A percentile compares a stretch with the other conserved stretches of the same genome.
These are phyloP conservation scores for Caenorhabditis macrosperma DNA, from an alignment of 2,888 invertebrate genomes.

Conservation along the genomic window DNA sequence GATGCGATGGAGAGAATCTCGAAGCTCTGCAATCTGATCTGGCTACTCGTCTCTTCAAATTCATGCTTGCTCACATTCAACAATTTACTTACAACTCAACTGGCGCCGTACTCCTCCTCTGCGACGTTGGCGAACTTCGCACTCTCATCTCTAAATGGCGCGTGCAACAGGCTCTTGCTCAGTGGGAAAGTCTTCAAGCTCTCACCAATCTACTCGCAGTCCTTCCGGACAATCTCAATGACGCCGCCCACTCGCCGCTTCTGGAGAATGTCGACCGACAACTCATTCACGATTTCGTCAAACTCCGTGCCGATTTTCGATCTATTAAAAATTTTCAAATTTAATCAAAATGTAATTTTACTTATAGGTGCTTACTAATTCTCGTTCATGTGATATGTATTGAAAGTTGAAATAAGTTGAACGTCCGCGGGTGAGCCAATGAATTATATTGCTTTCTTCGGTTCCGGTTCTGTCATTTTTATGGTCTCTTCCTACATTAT, in stretches of 20 bases:
- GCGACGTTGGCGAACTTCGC: slow-evolving; percentile 95
- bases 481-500: background rate
- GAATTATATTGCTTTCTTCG: slow-evolving; percentile 17
- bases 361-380: background rate
- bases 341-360: slow-evolving; percentile 1
- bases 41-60: slow-evolving; percentile 92
- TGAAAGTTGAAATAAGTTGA: slow-evolving; percentile 10
- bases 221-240: slow-evolving; percentile 94
- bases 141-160: slow-evolving; percentile 62
- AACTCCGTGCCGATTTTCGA: slow-evolving; percentile 90
- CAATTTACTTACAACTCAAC: slow-evolving; percentile 82
- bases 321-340: slow-evolving; percentile 55
- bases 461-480: background rate
- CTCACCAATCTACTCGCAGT: slow-evolving; percentile 95
- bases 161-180: slow-evolving; percentile 44
- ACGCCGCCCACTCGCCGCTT: slow-evolving; percentile 92
- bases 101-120: slow-evolving; percentile 96
- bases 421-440: slow-evolving; percentile 20
- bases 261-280: slow-evolving; percentile 86
- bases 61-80: slow-evolving; percentile 94
- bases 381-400: slow-evolving; percentile 11
- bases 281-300: slow-evolving; percentile 92
- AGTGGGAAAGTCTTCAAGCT: slow-evolving; percentile 86
- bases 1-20: slow-evolving; percentile 90
- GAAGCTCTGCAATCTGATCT: slow-evolving; percentile 90